Evolutionary conservation across 2,113 vertebrate genomes (phyloP).

Genomic region (Bostrychus sinensis): DNA sequence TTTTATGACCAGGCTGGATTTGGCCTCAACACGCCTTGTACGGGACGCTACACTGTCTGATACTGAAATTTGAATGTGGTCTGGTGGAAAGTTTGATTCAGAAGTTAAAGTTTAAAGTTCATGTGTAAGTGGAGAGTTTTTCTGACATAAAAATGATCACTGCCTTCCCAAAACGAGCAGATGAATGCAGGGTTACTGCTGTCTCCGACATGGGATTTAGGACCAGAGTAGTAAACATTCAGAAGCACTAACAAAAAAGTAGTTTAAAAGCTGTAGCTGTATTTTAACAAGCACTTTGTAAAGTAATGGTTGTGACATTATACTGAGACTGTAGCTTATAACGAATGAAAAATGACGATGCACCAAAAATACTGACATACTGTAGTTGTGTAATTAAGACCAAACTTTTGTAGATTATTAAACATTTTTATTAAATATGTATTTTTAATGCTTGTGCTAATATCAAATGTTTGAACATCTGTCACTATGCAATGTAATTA

Average conservation of each 20-base stretch:
- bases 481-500: conserved; percentile 47
- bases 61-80: neutral
- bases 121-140: neutral
- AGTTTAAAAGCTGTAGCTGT: conserved; percentile 1
- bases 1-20: neutral
- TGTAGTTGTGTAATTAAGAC: neutral
- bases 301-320: neutral
- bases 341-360: neutral
- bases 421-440: conserved; percentile 12
- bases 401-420: conserved; percentile 8
- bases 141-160: conserved; percentile 4
- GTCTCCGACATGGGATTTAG: neutral
- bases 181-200: neutral
- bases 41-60: conserved; percentile 4
- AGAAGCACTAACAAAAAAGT: neutral
- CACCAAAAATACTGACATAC: neutral
- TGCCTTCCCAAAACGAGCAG: conserved; percentile 21
- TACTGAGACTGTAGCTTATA: conserved; percentile 26
- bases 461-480: conserved; percentile 3
- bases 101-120: neutral
- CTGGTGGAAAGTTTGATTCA: neutral
- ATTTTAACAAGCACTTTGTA: conserved; percentile 17
- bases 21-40: neutral
- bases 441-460: conserved; percentile 28
- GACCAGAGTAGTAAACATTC: neutral